Conservation (phyloP, 2,113 vertebrate genomes). For the Diadophis punctatus region DNA sequence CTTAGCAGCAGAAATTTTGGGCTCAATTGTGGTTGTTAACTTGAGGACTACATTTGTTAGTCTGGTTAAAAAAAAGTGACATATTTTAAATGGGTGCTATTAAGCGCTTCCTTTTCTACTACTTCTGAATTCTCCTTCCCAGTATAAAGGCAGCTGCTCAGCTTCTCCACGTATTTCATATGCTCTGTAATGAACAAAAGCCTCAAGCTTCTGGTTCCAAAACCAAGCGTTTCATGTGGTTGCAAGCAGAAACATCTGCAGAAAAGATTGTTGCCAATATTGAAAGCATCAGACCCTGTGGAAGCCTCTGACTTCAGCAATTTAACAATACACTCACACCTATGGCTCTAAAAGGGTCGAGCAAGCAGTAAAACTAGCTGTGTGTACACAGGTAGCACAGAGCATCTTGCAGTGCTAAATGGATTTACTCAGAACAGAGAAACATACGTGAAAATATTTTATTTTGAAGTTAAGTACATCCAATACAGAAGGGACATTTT, state of each 20-base stretch:
- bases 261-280: background rate
- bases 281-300: background rate
- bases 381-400: background rate
- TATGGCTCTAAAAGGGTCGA: background rate
- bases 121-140: background rate
- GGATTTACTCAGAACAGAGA: background rate
- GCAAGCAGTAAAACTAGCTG: background rate
- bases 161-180: background rate
- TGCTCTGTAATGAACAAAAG: background rate
- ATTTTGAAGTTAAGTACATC: background rate
- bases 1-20: no score
- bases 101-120: background rate
- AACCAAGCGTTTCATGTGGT: background rate
- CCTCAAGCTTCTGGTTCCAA: background rate
- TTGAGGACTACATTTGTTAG: background rate
- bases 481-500: background rate
- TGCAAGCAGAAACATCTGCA: background rate
- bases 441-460: background rate
- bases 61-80: background rate
- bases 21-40: no score
- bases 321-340: background rate
- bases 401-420: background rate
- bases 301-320: background rate
- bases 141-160: background rate
- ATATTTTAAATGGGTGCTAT: background rate